A percentile compares a stretch with the other conserved stretches of the same genome.
phyloP scores from a whole-genome alignment of 2,113 vertebrate species.

The Cnemophilus loriae region DNA sequence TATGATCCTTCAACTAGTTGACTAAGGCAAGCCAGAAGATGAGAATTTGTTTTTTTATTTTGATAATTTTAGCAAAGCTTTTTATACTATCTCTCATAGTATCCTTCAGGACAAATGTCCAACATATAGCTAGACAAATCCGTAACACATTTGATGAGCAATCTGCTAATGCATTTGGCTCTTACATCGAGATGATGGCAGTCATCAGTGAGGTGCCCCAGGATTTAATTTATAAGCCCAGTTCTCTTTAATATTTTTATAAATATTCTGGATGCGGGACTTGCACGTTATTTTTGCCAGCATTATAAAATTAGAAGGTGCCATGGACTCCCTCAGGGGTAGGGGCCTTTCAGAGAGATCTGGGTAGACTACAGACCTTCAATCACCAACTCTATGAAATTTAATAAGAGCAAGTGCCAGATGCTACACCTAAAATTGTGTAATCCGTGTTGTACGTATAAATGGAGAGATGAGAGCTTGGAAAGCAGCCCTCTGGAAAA shows the following conservation, averaged over 20 bases:
- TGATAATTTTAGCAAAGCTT: background rate
- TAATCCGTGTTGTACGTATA: background rate
- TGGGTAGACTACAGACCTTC: background rate
- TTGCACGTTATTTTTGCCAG: background rate
- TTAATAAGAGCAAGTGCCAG: background rate
- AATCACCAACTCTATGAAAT: background rate
- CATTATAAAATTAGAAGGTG: background rate
- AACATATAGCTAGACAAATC: background rate
- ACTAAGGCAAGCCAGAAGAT: background rate
- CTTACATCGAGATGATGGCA: background rate
- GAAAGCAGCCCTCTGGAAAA: background rate
- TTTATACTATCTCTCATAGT: background rate
- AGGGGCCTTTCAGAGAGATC: background rate
- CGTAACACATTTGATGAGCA: background rate
- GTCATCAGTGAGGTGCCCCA: background rate
- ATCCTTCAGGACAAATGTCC: background rate
- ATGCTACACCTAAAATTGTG: background rate
- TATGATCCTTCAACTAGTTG: background rate
- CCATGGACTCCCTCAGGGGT: background rate
- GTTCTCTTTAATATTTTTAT: background rate
- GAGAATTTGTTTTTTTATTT: background rate
- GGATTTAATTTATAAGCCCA: background rate
- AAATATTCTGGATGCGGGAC: background rate
- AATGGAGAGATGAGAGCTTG: accelerated
- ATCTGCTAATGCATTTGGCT: accelerated